phyloP scores from a whole-genome alignment of 1,140 invertebrate species.

The Stegodyphus mimosarum region DNA sequence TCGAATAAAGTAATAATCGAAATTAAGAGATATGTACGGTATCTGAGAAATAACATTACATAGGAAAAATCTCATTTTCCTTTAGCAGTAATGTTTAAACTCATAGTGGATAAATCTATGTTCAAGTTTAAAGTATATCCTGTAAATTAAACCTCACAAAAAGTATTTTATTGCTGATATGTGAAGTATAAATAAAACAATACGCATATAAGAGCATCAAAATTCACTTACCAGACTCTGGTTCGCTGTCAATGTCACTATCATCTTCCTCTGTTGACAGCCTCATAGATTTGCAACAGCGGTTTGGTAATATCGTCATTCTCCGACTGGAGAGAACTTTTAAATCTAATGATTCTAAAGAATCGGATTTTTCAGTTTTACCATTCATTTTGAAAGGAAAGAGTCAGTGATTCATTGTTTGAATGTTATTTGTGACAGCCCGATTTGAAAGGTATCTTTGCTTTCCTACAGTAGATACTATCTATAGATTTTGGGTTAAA shows the following conservation, averaged over 20 bases:
- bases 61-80: too few species aligned
- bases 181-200: neutral
- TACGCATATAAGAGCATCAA: neutral
- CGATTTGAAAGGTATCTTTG: too few species aligned
- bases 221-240: slow-evolving; percentile 23
- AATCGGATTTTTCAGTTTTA: neutral
- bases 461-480: too few species aligned
- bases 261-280: neutral
- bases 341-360: slow-evolving; percentile 30
- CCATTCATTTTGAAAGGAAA: slow-evolving; percentile 4
- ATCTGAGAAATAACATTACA: too few species aligned
- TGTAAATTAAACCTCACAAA: neutral
- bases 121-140: too few species aligned
- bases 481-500: too few species aligned
- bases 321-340: neutral
- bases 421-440: too few species aligned
- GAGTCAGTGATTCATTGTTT: too few species aligned
- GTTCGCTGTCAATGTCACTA: slow-evolving; percentile 4
- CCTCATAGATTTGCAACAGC: slow-evolving; percentile 30
- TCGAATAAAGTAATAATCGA: too few species aligned
- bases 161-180: neutral
- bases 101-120: too few species aligned
- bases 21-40: too few species aligned
- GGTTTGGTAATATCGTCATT: neutral
- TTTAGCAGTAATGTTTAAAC: too few species aligned